Base-by-base conservation (phyloP, 1,140 invertebrate genomes). In the Orius insidiosus region DNA sequence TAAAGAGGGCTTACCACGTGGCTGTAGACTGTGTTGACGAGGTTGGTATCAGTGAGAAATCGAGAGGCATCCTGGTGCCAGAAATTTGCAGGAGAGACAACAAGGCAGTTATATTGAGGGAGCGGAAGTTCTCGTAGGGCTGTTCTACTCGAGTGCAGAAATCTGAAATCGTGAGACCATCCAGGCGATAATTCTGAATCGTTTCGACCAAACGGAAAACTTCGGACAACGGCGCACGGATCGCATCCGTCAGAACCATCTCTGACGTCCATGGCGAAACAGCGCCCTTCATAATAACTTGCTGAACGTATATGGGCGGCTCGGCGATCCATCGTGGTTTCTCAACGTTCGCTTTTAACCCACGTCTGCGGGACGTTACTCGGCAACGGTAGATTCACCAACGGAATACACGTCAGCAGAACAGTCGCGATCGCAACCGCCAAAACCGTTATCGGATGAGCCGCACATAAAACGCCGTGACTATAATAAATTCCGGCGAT, bases 61-160 rank as follows among this genome's bases (percentile, higher is more conserved):
- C 74, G 65, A 54, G 80, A 73, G 5, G 76, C 64, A 61, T 87
- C 85, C 58, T 83, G 77, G 49, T 81, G 75, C 92, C 92, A 96
- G 18, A 96, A 68, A 64, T 92, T 93, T 1, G 87, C 87, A 1
- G 93, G 92, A 2, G 90, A 95, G 0, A 96, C 60, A n/a, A 90
- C 63, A 0, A 97, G 67, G 61, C 93, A 97, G 60, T 77, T 83
- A 59, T 89, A 94, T 59, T 94, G 80, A 0, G 92, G 90, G 18
- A 93, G 65, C 48, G 84, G 66, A 7, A 69, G 61, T 31, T 62
- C 60, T 56, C 65, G 56, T 54, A 80, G 79, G 1, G 85, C 71
- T 48, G 74, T 56, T 89, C 88, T 34, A 95, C 76, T 58, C 88
- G 85, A 33, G 92, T 70, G 63, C 90, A 95, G 37, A 86, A 65